Evolutionary conservation across 92 coral and sea anemone genomes (phyloP).

Genomic region (Plumapathes pennacea): DNA sequence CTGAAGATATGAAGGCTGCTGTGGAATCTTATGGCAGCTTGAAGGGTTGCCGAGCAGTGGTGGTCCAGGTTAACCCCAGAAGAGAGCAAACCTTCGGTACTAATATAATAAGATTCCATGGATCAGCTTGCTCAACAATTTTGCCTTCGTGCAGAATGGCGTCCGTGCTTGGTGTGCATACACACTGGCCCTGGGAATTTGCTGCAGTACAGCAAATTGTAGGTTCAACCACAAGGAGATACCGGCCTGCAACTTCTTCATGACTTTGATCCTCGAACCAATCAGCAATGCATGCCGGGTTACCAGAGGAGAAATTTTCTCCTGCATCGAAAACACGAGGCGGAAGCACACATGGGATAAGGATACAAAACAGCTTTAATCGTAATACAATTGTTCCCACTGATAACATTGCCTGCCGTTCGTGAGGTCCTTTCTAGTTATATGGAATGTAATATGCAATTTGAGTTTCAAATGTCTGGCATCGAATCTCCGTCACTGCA

Average conservation of each 20-base stretch:
- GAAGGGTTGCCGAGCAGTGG: constrained; percentile 24
- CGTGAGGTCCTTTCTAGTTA: too few species aligned
- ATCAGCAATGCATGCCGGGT: too few species aligned
- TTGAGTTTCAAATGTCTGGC: too few species aligned
- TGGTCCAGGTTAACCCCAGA: constrained; percentile 9
- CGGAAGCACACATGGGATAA: too few species aligned
- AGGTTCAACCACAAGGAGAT: background rate
- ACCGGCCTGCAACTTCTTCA: constrained; percentile 5
- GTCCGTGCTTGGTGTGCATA: constrained; percentile 9
- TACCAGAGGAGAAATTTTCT: too few species aligned
- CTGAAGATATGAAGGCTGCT: constrained; percentile 34
- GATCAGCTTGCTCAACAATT: constrained; percentile 11
- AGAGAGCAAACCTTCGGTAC: constrained; percentile 2
- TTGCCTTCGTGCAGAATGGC: constrained; percentile 5
- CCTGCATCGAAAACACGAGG: too few species aligned
- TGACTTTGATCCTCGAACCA: too few species aligned
- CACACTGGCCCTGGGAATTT: constrained; percentile 12
- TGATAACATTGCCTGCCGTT: too few species aligned
- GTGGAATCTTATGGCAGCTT: constrained; percentile 35
- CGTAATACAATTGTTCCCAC: too few species aligned
- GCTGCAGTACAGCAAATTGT: background rate
- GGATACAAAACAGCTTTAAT: too few species aligned
- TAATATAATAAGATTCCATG: constrained; percentile 14
- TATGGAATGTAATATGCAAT: too few species aligned
- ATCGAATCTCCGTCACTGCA: too few species aligned